A percentile compares a stretch with the other conserved stretches of the same genome.
Evolutionary conservation across 2,113 vertebrate genomes (phyloP).

Genomic region (Euleptes europaea): DNA sequence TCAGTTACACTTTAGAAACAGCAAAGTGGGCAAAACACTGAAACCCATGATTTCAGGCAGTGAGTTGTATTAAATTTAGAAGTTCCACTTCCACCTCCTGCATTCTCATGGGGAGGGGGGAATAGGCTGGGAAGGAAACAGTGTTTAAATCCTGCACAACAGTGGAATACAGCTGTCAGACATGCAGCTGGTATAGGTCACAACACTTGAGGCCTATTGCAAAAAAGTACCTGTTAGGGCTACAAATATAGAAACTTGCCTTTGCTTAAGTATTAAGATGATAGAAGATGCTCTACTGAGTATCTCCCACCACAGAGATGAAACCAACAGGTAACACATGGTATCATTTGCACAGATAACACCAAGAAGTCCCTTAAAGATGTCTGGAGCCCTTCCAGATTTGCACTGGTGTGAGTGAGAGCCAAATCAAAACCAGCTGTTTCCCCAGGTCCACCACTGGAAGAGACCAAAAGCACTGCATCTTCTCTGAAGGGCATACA

Average conservation of each 20-base stretch:
- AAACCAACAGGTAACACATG: not conserved
- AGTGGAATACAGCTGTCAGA: constrained; percentile 46
- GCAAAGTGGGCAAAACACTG: constrained; percentile 43
- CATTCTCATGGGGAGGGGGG: not conserved
- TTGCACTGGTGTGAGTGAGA: not conserved
- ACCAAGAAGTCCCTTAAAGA: not conserved
- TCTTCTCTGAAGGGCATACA: constrained; percentile 39
- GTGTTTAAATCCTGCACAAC: constrained; percentile 47
- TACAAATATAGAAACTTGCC: not conserved
- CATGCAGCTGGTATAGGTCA: constrained; percentile 30
- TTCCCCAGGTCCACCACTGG: not conserved
- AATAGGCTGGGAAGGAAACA: not conserved
- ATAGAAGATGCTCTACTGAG: not conserved
- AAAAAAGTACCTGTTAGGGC: not conserved
- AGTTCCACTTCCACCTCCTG: not conserved
- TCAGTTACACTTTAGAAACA: not conserved
- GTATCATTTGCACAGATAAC: not conserved
- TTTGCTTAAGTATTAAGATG: not conserved
- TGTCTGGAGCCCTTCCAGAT: not conserved
- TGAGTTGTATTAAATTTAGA: not conserved
- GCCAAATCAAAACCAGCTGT: constrained; percentile 14
- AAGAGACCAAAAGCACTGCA: constrained; percentile 31
- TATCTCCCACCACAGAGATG: not conserved
- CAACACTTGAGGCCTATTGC: not conserved
- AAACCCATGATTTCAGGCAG: constrained; percentile 55